A percentile compares a stretch with the other conserved stretches of the same genome.
Evolutionary conservation across 2,888 invertebrate species (phyloP).

Genomic region (Epistrophe grossulariae): DNA sequence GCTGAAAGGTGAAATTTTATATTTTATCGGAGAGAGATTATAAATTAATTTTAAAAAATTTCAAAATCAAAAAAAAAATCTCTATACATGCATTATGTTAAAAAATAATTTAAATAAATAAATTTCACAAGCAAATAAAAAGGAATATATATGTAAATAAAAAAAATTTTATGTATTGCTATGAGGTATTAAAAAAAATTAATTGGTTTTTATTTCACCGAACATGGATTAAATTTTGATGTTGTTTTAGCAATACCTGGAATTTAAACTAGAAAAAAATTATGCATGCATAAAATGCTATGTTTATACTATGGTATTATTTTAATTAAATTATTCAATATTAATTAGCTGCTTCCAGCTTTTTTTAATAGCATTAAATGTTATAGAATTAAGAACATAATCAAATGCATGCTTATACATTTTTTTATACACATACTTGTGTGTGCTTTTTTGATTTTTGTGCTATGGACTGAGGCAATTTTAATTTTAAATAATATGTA

Average conservation of each 20-base stretch:
- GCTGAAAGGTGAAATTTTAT: background rate
- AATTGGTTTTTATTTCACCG: background rate
- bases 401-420: background rate
- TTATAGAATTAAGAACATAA: background rate
- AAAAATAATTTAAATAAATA: constrained; percentile 7
- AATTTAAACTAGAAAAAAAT: background rate
- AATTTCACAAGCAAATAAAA: background rate
- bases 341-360: background rate
- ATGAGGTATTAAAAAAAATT: background rate
- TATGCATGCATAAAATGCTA: background rate
- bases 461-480: background rate
- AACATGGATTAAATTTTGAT: background rate
- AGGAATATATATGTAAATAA: background rate
- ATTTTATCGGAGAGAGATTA: background rate
- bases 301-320: background rate
- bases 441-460: background rate
- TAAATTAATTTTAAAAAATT: background rate
- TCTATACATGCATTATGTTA: background rate
- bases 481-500: background rate
- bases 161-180: too few relatives aligned
- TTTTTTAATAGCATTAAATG: background rate
- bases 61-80: background rate
- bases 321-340: constrained; percentile 20
- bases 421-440: background rate
- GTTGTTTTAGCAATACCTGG: background rate